phyloP scores from a whole-genome alignment of 2,888 invertebrate species.

The Callosobruchus maculatus region DNA sequence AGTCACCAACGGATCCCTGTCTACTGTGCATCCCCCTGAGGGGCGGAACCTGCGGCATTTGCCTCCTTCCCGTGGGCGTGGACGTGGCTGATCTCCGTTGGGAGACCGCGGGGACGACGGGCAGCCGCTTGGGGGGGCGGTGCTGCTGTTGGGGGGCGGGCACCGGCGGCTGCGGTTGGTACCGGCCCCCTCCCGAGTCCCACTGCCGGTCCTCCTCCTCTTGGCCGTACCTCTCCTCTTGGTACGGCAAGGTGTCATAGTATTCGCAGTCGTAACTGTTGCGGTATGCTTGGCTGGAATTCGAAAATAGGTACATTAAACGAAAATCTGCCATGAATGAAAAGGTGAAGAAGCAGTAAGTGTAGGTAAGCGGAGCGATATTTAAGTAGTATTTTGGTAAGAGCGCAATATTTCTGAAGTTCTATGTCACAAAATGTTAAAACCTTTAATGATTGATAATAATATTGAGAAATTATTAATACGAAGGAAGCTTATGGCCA shows the following conservation, averaged over 20 bases:
- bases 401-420: too few relatives aligned
- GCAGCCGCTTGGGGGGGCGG: conserved; percentile 46
- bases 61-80: conserved; percentile 42
- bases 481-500: too few relatives aligned
- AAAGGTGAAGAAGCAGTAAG: not conserved
- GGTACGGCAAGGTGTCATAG: conserved; percentile 62
- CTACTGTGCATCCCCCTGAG: conserved; percentile 40
- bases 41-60: conserved; percentile 47
- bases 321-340: not conserved
- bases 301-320: not conserved
- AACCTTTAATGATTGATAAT: too few relatives aligned
- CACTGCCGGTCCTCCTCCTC: conserved; percentile 70
- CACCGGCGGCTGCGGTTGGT: conserved; percentile 31
- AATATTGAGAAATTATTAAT: too few relatives aligned
- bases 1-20: conserved; percentile 44
- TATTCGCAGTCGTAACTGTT: conserved; percentile 48
- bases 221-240: conserved; percentile 57
- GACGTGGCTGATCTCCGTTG: conserved; percentile 29
- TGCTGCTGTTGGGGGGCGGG: conserved; percentile 14
- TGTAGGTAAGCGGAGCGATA: too few relatives aligned
- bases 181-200: conserved; percentile 63
- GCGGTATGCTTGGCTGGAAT: not conserved
- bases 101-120: conserved; percentile 37
- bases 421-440: too few relatives aligned
- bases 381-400: too few relatives aligned